These are phyloP conservation scores for Diploptera punctata DNA, from an alignment of 2,888 invertebrate species.

Conservation along the genomic window DNA sequence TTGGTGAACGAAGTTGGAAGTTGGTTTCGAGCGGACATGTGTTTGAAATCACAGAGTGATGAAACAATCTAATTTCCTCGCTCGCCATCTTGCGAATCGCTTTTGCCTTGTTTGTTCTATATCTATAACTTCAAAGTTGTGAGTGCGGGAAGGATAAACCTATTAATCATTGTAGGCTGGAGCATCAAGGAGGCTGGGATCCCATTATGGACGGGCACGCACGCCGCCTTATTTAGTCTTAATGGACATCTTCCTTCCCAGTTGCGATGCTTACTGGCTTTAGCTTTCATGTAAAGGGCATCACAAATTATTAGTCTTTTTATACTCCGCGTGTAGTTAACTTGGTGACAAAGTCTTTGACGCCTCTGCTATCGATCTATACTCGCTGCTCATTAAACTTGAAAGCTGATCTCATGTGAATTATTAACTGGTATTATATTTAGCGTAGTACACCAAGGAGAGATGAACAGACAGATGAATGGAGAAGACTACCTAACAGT, in stretches of 20 bases:
- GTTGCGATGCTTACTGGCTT: slow-evolving; percentile 38
- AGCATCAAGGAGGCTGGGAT: slow-evolving; percentile 36
- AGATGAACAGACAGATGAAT: too few species aligned
- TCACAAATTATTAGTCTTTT: slow-evolving; percentile 34
- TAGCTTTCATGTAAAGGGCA: slow-evolving; percentile 35
- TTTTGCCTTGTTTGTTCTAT: slow-evolving; percentile 8
- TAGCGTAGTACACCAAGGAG: too few species aligned
- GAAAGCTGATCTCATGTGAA: too few species aligned
- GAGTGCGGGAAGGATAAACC: slow-evolving; percentile 34
- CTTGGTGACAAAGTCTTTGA: slow-evolving; percentile 9
- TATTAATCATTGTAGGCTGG: slow-evolving; percentile 38
- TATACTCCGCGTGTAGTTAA: slow-evolving; percentile 16
- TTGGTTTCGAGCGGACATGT: too few species aligned
- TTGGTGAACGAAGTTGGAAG: too few species aligned
- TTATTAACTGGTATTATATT: too few species aligned
- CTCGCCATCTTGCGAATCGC: neutral
- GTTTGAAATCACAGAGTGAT: too few species aligned
- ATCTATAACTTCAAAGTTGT: slow-evolving; percentile 33
- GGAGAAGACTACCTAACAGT: too few species aligned
- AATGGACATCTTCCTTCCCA: slow-evolving; percentile 40
- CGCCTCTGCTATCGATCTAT: neutral
- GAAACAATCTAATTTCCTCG: slow-evolving; percentile 13
- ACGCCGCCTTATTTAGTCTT: slow-evolving; percentile 39
- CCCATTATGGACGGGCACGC: slow-evolving; percentile 42
- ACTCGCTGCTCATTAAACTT: neutral